Base-by-base conservation (phyloP, 2,113 vertebrate genomes). In the Sceloporus undulatus region DNA sequence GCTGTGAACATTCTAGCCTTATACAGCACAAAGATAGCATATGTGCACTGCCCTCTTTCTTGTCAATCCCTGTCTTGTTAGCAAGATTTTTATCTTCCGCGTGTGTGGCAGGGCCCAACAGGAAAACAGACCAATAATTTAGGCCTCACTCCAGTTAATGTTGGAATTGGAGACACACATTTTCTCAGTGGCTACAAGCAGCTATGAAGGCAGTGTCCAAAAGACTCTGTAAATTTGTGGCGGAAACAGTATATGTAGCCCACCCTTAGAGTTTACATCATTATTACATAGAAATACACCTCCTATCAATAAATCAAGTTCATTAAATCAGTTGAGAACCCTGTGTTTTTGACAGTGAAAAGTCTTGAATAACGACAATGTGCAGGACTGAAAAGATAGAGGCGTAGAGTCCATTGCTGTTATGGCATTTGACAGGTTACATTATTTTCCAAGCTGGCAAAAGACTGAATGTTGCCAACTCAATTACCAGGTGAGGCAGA, bases 221-320 rank as follows among this genome's bases (percentile, higher is more conserved):
- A 19, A 78, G 65, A 11, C 73, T 65, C 54, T 84, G 75, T 83
- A 68, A 88, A 88, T 40, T n/a, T 88, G 48, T 68, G 74, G n/a
- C 81, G 54, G 42, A 83, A 84, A 65, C 34, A 77, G 48, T 75
- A 70, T 25, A 84, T n/a, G 27, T 70, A 78, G 56, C 56, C 48
- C 52, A 77, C 81, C 73, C 87, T 40, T 42, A 66, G 87, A 83
- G 87, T 79, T 88, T 78, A 88, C 87, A 71, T 88, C 87, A 88
- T 88, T 88, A 88, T 88, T 88, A 88, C 62, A 78, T 40, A 88
- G 81, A 77, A 88, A 88, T 84, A 70, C 74, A 70, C 34, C 62
- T 70, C 74, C 74, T 88, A 84, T 88, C 62, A 54, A 88, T 88
- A 70, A 77, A 84, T 78, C 73, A 78, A 77, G 84, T 88, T n/a